These are phyloP conservation scores for Paradoxurus hermaphroditus DNA, from an alignment of 2,113 vertebrate genomes.

Conservation along the genomic window DNA sequence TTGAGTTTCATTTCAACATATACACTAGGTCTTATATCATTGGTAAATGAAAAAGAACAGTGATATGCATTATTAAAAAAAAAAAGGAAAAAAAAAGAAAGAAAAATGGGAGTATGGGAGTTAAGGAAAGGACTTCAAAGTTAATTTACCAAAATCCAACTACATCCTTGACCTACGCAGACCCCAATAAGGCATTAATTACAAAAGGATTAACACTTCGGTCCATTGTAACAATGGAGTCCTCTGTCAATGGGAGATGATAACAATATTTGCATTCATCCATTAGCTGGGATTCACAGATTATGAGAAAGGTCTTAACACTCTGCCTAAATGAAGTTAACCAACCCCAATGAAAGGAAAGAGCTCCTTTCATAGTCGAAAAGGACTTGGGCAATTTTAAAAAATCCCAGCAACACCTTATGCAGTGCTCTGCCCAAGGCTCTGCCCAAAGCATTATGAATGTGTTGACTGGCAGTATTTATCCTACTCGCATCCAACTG, in stretches of 20 bases:
- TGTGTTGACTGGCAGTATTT: not conserved
- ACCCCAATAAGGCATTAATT: conserved; percentile 70
- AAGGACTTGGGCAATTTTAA: not conserved
- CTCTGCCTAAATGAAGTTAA: conserved; percentile 33
- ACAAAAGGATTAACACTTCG: conserved; percentile 73
- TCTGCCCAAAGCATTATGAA: not conserved
- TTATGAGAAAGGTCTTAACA: conserved; percentile 41
- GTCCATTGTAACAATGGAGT: conserved; percentile 60
- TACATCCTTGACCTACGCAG: conserved; percentile 60
- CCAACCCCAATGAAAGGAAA: conserved; percentile 26
- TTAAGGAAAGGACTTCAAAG: conserved; percentile 56
- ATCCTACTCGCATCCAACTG: not conserved
- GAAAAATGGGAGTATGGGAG: conserved; percentile 56
- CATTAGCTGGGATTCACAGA: conserved; percentile 45
- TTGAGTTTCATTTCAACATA: conserved; percentile 61
- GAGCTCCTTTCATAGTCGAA: not conserved
- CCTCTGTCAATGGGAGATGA: conserved; percentile 59
- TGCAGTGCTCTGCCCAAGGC: not conserved
- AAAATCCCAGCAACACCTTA: not conserved
- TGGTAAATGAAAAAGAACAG: conserved; percentile 39
- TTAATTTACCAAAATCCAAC: conserved; percentile 69
- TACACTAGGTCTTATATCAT: conserved; percentile 34
- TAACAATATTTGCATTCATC: conserved; percentile 69
- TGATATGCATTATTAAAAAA: conserved; percentile 42
- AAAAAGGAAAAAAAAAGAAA: conserved; percentile 51